phyloP scores from a whole-genome alignment of 2,888 invertebrate species.

The Scelioninae gen. 1 region DNA sequence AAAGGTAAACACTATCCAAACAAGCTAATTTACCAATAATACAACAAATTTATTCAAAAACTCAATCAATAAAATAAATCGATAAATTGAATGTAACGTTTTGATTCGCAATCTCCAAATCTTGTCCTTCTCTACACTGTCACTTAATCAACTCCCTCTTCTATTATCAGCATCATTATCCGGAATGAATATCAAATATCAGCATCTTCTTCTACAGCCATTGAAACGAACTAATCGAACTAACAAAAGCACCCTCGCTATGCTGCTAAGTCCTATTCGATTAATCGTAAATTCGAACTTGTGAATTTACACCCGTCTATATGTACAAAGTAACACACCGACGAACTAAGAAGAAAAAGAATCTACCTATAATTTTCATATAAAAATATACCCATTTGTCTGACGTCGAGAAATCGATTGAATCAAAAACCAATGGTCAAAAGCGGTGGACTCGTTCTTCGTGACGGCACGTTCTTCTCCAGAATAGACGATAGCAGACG shows the following conservation, averaged over 20 bases:
- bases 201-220: constrained; percentile 10
- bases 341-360: constrained; percentile 47
- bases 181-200: constrained; percentile 11
- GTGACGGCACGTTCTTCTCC: constrained; percentile 48
- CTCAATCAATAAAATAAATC: no score
- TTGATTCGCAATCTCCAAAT: no score
- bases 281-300: constrained; percentile 28
- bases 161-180: neutral
- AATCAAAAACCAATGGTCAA: constrained; percentile 60
- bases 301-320: constrained; percentile 43
- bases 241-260: constrained; percentile 28
- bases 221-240: constrained; percentile 19
- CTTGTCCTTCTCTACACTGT: neutral
- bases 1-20: no score
- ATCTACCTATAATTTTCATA: constrained; percentile 56
- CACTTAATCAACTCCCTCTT: neutral
- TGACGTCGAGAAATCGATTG: constrained; percentile 53
- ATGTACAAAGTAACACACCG: constrained; percentile 53
- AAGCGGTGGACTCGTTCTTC: constrained; percentile 42
- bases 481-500: constrained; percentile 69
- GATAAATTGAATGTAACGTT: no score
- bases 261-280: constrained; percentile 13
- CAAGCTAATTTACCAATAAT: no score
- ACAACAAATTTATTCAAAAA: no score
- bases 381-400: constrained; percentile 64